Conservation (phyloP, 2,797 vertebrate species). For the Leuciscus waleckii region DNA sequence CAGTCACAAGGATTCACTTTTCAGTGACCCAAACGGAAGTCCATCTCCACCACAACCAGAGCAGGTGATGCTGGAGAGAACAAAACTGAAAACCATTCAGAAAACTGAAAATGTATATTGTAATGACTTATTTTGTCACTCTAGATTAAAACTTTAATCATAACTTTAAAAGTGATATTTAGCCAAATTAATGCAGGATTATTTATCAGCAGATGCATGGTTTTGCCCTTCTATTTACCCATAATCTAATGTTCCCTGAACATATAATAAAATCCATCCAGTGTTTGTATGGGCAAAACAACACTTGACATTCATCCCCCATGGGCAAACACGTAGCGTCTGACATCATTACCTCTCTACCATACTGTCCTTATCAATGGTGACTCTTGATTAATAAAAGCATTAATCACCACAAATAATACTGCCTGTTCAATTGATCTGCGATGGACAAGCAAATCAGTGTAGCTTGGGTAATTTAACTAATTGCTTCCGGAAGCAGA, state of each 20-base stretch:
- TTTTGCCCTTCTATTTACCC: background rate
- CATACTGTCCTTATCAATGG: slow-evolving; percentile 47
- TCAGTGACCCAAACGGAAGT: slow-evolving; percentile 13
- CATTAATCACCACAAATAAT: slow-evolving; percentile 42
- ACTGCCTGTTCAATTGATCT: slow-evolving; percentile 51
- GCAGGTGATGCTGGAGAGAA: background rate
- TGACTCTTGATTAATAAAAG: slow-evolving; percentile 47
- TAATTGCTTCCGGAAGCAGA: slow-evolving; percentile 56
- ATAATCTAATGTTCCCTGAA: slow-evolving; percentile 5
- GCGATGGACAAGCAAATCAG: background rate
- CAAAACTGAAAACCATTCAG: background rate
- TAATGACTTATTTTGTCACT: background rate
- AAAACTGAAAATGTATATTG: background rate
- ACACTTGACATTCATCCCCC: slow-evolving; percentile 35
- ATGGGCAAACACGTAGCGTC: slow-evolving; percentile 26
- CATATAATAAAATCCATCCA: slow-evolving; percentile 16
- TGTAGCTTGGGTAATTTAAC: slow-evolving; percentile 43
- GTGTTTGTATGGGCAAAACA: slow-evolving; percentile 24
- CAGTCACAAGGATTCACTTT: slow-evolving; percentile 31
- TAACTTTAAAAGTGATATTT: background rate
- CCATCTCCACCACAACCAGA: background rate
- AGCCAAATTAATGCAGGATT: background rate
- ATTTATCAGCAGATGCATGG: background rate
- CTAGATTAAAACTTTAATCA: background rate
- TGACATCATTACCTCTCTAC: slow-evolving; percentile 23